Percentiles rank a stretch among this genome's conserved stretches.
These are phyloP conservation scores for Sphaerophoria rueppellii DNA, from an alignment of 2,888 invertebrate genomes.

Conservation along the genomic window DNA sequence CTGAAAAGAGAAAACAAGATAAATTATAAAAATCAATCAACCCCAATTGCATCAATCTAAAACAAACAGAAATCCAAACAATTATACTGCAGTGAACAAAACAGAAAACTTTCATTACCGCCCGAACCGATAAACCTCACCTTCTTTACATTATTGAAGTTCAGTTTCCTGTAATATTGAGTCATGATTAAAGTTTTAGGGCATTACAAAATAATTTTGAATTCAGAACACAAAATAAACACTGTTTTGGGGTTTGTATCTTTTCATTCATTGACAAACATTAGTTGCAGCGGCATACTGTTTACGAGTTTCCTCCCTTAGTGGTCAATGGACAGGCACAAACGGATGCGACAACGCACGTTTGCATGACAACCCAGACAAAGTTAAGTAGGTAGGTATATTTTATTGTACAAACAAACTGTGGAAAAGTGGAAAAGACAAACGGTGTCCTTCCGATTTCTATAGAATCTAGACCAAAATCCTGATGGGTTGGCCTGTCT, in stretches of 20 bases:
- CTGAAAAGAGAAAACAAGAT: neutral
- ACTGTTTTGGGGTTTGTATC: constrained; percentile 24
- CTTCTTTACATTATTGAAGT: constrained; percentile 17
- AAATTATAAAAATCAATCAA: constrained; percentile 40
- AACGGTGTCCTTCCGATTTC: constrained; percentile 13
- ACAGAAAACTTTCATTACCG: constrained; percentile 6
- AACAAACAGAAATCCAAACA: constrained; percentile 44
- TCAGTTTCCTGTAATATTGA: constrained; percentile 10
- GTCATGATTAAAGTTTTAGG: constrained; percentile 33
- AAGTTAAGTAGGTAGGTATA: constrained; percentile 60
- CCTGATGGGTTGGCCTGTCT: constrained; percentile 44
- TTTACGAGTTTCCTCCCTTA: neutral
- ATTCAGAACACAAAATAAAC: constrained; percentile 55
- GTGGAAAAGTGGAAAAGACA: constrained; percentile 38
- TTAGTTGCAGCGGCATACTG: constrained; percentile 53
- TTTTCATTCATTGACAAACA: constrained; percentile 58
- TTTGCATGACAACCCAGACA: constrained; percentile 45
- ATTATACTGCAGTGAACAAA: constrained; percentile 53
- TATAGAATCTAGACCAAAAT: neutral
- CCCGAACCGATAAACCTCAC: constrained; percentile 8
- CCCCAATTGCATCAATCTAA: constrained; percentile 37
- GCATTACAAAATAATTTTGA: constrained; percentile 3
- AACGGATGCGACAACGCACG: neutral
- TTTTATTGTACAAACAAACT: constrained; percentile 65
- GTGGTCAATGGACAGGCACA: neutral